Conservation (phyloP, 1,140 invertebrate species). For the Parapsyche elsis region DNA sequence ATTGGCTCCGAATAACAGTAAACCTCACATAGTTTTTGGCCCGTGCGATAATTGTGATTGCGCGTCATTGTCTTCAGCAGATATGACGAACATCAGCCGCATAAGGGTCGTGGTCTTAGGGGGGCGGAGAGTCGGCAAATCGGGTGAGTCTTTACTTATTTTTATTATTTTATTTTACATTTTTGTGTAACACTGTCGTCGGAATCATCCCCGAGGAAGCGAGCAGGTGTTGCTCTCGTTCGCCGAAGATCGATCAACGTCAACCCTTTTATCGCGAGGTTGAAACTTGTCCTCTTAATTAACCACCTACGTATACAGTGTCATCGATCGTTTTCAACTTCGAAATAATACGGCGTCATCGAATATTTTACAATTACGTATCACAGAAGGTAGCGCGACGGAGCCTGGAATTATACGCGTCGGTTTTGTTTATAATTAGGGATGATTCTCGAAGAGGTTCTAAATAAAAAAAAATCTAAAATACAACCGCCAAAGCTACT, state of each 20-base stretch:
- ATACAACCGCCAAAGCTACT: no score
- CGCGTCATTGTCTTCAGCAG: not conserved
- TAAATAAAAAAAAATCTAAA: no score
- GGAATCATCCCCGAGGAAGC: not conserved
- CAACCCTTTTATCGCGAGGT: constrained; percentile 11
- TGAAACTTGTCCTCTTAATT: constrained; percentile 5
- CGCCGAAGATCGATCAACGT: constrained; percentile 28
- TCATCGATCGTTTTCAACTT: not conserved
- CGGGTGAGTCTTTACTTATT: constrained; percentile 46
- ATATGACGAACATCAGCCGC: constrained; percentile 55
- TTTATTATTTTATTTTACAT: not conserved
- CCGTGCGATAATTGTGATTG: not conserved
- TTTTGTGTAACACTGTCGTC: not conserved
- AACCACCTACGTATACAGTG: not conserved
- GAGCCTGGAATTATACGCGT: no score
- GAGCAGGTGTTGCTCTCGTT: constrained; percentile 19
- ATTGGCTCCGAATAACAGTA: constrained; percentile 16
- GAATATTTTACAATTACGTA: no score
- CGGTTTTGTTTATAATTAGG: no score
- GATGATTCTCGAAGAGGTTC: no score
- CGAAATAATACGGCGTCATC: no score
- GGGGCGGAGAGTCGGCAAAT: constrained; percentile 53
- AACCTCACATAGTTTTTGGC: not conserved
- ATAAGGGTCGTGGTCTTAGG: constrained; percentile 54
- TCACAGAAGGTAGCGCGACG: no score